These are phyloP conservation scores for Picathartes gymnocephalus DNA, from an alignment of 2,113 vertebrate species.

Conservation along the genomic window DNA sequence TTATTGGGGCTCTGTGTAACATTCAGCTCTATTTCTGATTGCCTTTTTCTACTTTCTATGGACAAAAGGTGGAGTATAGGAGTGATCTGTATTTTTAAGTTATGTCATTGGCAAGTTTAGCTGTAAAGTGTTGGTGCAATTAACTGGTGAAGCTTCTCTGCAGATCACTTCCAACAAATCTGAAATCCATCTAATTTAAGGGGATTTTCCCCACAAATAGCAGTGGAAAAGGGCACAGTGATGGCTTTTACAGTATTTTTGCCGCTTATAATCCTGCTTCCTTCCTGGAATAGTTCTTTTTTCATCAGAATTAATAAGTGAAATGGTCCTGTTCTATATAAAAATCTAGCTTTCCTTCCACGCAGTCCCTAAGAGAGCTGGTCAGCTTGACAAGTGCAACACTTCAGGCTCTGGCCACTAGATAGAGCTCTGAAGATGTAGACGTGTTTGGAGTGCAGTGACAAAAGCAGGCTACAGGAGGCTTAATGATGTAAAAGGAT, in stretches of 20 bases:
- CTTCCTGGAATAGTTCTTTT: not conserved
- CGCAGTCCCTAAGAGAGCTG: not conserved
- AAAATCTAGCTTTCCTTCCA: not conserved
- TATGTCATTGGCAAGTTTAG: not conserved
- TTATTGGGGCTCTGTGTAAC: not conserved
- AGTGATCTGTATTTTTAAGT: not conserved
- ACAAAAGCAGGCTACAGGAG: not conserved
- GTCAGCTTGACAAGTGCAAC: not conserved
- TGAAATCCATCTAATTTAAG: not conserved
- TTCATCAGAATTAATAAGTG: not conserved
- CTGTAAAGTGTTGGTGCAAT: not conserved
- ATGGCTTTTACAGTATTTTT: not conserved
- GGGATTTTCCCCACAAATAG: not conserved
- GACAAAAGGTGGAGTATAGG: not conserved
- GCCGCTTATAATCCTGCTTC: not conserved
- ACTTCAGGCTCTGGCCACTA: conserved; percentile 27
- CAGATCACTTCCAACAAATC: not conserved
- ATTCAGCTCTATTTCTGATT: not conserved
- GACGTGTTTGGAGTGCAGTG: not conserved
- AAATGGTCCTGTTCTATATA: not conserved
- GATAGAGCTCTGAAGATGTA: conserved; percentile 34
- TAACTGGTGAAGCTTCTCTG: not conserved
- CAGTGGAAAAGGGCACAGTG: not conserved
- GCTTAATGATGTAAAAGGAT: not conserved
- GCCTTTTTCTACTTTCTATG: not conserved